Conservation (phyloP, 2,888 invertebrate genomes). For the Cephus spinipes region DNA sequence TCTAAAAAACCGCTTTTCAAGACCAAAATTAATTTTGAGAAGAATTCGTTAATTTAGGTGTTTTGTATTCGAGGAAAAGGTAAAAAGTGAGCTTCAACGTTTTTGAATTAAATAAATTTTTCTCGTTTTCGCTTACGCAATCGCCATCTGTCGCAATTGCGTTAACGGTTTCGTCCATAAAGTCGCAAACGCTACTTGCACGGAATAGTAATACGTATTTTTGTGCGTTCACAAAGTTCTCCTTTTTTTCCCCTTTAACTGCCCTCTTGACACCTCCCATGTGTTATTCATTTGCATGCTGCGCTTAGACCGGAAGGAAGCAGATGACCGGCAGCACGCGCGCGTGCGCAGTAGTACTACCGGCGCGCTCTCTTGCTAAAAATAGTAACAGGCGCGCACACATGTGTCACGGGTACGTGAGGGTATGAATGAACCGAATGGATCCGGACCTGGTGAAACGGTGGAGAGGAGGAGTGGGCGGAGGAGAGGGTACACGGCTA, state of each 20-base stretch:
- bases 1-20: too few species aligned
- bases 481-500: slow-evolving; percentile 20
- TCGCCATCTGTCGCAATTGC: too few species aligned
- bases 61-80: too few species aligned
- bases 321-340: slow-evolving; percentile 35
- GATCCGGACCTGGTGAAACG: neutral
- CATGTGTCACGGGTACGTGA: slow-evolving; percentile 35
- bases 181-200: slow-evolving; percentile 20
- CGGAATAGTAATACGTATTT: neutral
- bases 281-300: slow-evolving; percentile 30
- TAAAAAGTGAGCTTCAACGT: too few species aligned
- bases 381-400: slow-evolving; percentile 38
- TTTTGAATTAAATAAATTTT: too few species aligned
- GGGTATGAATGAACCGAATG: slow-evolving; percentile 37
- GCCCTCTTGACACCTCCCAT: slow-evolving; percentile 41
- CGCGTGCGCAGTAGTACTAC: slow-evolving; percentile 25
- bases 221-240: slow-evolving; percentile 21
- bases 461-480: neutral
- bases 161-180: too few species aligned
- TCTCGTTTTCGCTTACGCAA: too few species aligned
- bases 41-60: too few species aligned
- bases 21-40: too few species aligned
- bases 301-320: slow-evolving; percentile 45
- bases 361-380: slow-evolving; percentile 33
- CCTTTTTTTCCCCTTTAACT: slow-evolving; percentile 14